Base-by-base conservation (phyloP, 2,888 invertebrate species). In the Blastobasis adustella region DNA sequence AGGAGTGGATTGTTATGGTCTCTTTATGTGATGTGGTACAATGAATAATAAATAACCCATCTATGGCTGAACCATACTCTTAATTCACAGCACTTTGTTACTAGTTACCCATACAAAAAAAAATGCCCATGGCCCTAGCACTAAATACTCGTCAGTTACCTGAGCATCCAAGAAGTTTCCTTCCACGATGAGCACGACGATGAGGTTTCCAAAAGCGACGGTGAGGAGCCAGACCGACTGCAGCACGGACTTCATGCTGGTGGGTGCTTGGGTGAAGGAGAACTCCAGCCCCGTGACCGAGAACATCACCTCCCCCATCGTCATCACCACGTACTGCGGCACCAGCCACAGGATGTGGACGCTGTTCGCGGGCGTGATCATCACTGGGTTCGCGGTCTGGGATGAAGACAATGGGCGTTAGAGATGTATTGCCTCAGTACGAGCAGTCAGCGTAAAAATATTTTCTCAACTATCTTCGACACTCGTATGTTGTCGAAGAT, bases 231-330 rank as follows among this genome's bases (percentile, higher is more conserved):
- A 99, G 9, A 93, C 92, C 0, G 98, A 97, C 76, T 95, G 95
- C 48, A 99, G 79, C 0, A 99, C 94, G 0, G 98, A 96, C 79
- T 98, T 99, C 98, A 99, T 98, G 58, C 93, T 93, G 5, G 90
- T 75, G 0, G 98, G 98, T 0, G 98, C 96, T 89, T 96, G 97
- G 0, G 98, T 96, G 79, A 97, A 99, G 0, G 98, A 96, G 82
- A 99, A 99, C 73, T 97, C 96, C 36, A 99, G 87, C 0, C 98
- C 98, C 0, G 98, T 98, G 37, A 99, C 94, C 0, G 98, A 96
- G 78, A 98, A 97, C 93, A 99, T 95, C 45, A 99, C 95, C 82
- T 99, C 99, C 0, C 93, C 98, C 67, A 94, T 91, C 0, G 98
- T 98, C 67, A 99, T 94, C 10, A 98, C 89, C 48, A 98, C 82